A percentile compares a stretch with the other conserved stretches of the same genome.
These are phyloP conservation scores for Myxocyprinus asiaticus DNA, from an alignment of 2,113 vertebrate genomes.

Conservation along the genomic window DNA sequence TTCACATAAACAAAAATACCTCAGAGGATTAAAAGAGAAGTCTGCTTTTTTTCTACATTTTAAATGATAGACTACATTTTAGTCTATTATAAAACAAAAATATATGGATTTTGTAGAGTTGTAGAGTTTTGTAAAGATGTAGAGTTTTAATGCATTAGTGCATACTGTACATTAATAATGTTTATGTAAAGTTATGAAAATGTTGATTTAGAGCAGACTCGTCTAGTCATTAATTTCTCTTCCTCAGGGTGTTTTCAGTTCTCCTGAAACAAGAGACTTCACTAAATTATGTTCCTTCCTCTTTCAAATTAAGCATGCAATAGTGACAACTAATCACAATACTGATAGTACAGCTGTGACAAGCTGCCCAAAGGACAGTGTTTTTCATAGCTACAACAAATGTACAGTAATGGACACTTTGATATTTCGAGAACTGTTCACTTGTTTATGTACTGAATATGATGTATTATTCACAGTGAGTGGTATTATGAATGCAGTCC, in stretches of 20 bases:
- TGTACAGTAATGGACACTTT: too few relatives aligned
- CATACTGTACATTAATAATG: background rate
- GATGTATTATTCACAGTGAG: slow-evolving; percentile 74
- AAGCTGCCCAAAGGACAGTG: too few relatives aligned
- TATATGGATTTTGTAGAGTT: background rate
- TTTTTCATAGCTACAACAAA: too few relatives aligned
- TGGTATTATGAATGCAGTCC: slow-evolving; percentile 96
- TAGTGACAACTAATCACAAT: too few relatives aligned
- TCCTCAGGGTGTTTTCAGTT: background rate
- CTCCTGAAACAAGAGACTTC: slow-evolving; percentile 50
- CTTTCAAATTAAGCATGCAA: background rate
- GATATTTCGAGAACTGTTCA: too few relatives aligned
- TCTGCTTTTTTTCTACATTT: background rate
- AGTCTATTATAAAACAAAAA: background rate
- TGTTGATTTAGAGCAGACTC: too few relatives aligned
- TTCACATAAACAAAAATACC: background rate
- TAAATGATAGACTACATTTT: background rate
- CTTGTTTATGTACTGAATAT: background rate
- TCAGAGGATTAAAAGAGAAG: background rate
- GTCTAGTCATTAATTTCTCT: background rate
- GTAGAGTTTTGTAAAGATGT: background rate
- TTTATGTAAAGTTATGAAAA: too few relatives aligned
- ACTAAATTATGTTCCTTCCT: background rate
- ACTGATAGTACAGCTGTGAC: too few relatives aligned
- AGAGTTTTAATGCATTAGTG: background rate